Evolutionary conservation across 2,113 vertebrate species (phyloP), one percentile per base, ranked within the genome.

Genomic region (Pangasianodon hypophthalmus): DNA sequence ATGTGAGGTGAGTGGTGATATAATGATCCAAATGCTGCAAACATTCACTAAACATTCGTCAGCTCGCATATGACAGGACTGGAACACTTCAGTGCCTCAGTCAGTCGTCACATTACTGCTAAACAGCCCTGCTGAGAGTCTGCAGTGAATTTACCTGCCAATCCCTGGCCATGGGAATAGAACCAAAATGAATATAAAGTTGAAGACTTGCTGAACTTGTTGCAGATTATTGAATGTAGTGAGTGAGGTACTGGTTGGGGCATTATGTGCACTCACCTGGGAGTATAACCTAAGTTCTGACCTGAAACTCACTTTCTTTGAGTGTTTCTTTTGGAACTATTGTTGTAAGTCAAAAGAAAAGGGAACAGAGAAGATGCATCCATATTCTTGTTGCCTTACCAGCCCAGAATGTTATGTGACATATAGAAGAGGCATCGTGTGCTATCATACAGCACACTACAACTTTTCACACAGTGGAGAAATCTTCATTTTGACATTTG

Each of bases 11-110:
- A 91, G 90, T 92, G 90, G 71, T 56, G 48, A 85, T 52, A 90
- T 88, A 88, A 91, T 92, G 88, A 91, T 92, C 75, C 86, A 64
- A 85, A 88, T 19, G 64, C 88, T 91, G 64, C 75, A 84, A 90
- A 91, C 75, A 84, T 87, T 91, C 79, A 90, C 64, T 71, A 26
- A 90, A 79, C 90, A 90, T 91, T 86, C 86, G 84, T 90, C 87
- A 91, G 56, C 41, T 83, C 21, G 13, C 4, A 80, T 21, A 82
- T 89, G 90, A 87, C 88, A 60, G 60, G 67, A 44, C 52, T 44
- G 46, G 50, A 77, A 60, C 58, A 82, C 24, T 19, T 44, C 52
- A n/a, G 64, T n/a, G 24, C 37, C 69, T 79, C 54, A 75, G 52
- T 48, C 85, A 81, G 60, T 46, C 64, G 41, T 90, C 62, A 32